phyloP scores from a whole-genome alignment of 2,113 vertebrate genomes.

The Myotis davidii region DNA sequence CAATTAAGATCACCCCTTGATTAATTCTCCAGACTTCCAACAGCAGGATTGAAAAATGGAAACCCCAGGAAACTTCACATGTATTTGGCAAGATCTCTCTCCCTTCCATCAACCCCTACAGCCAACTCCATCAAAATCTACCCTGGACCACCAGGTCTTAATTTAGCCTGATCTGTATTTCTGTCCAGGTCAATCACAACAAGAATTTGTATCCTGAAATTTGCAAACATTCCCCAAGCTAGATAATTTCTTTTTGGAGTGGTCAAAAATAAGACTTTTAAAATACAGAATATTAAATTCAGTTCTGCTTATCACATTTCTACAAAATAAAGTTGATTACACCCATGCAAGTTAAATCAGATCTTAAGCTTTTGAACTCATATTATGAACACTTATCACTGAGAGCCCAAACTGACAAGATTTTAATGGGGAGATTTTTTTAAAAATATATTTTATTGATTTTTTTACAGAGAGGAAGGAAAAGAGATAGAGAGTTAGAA shows the following conservation, averaged over 20 bases:
- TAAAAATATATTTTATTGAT: too few species aligned
- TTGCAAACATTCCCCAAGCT: constrained; percentile 26
- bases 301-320: neutral
- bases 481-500: too few species aligned
- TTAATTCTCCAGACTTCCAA: neutral
- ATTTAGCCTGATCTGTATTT: neutral
- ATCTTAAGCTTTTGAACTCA: constrained; percentile 33
- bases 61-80: neutral
- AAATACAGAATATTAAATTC: neutral
- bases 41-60: neutral
- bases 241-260: neutral
- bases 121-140: neutral
- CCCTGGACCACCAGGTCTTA: neutral
- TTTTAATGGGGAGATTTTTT: neutral
- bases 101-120: neutral
- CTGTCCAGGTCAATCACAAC: neutral
- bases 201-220: neutral
- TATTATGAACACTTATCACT: neutral
- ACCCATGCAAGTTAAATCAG: neutral
- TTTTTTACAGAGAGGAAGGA: too few species aligned
- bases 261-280: constrained; percentile 24
- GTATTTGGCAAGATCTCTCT: neutral
- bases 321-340: constrained; percentile 21
- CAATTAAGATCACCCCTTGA: neutral
- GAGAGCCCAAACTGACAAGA: neutral